phyloP scores from a whole-genome alignment of 37 sponge, comb jelly and placozoan genomes.

The Chondrosia reniformis region DNA sequence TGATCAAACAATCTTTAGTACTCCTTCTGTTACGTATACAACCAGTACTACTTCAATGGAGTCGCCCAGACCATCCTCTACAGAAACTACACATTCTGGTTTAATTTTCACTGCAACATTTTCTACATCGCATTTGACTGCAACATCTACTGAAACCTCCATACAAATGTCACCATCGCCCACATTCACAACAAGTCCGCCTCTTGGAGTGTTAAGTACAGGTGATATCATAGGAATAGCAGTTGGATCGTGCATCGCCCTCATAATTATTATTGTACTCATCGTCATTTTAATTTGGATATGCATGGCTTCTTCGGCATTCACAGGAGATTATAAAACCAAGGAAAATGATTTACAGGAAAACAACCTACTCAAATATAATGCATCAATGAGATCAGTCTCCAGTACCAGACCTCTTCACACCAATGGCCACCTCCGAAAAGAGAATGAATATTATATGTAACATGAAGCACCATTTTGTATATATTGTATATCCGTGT shows the following conservation, averaged over 20 bases:
- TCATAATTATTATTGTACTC: neutral
- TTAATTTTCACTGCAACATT: neutral
- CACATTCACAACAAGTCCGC: neutral
- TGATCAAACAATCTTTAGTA: too few relatives aligned
- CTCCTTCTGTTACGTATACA: neutral
- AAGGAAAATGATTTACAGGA: neutral
- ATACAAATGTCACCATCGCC: neutral
- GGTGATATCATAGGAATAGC: neutral
- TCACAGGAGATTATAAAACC: neutral
- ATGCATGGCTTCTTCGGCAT: neutral
- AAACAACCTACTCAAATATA: neutral
- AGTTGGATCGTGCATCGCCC: neutral
- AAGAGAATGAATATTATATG: conserved; percentile 17
- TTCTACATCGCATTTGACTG: neutral
- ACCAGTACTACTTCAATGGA: neutral
- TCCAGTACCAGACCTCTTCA: neutral
- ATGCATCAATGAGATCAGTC: conserved; percentile 2
- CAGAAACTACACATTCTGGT: neutral
- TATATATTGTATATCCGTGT: too few relatives aligned
- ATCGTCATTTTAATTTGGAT: neutral
- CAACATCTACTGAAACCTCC: neutral
- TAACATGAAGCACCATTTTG: too few relatives aligned
- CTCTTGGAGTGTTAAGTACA: neutral
- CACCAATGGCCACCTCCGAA: neutral
- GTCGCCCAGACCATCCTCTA: neutral